These are phyloP conservation scores for Eulithis prunata DNA, from an alignment of 2,888 invertebrate genomes.

Conservation along the genomic window DNA sequence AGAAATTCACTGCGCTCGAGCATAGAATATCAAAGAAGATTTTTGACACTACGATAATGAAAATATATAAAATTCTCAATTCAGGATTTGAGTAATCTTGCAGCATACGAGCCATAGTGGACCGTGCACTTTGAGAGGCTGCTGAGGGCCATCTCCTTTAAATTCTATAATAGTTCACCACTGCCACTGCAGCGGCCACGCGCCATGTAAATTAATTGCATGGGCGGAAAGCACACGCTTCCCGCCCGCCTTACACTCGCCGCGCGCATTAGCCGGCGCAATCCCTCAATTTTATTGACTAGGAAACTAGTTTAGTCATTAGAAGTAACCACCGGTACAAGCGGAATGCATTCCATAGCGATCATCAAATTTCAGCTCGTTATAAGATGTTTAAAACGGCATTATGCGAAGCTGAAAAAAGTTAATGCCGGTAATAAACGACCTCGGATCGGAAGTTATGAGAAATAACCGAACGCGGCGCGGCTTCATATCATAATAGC, in stretches of 20 bases:
- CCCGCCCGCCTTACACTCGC: constrained; percentile 51
- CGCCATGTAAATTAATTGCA: constrained; percentile 55
- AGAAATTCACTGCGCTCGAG: too few species aligned
- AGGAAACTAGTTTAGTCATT: constrained; percentile 44
- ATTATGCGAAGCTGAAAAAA: constrained; percentile 49
- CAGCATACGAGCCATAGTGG: background rate
- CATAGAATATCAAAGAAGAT: too few species aligned
- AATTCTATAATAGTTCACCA: background rate
- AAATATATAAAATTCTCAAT: too few species aligned
- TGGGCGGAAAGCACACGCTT: constrained; percentile 45
- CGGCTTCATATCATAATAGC: constrained; percentile 41
- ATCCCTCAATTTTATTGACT: constrained; percentile 32
- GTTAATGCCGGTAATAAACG: constrained; percentile 54
- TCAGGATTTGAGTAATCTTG: too few species aligned
- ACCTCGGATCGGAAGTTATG: constrained; percentile 47
- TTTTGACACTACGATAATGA: too few species aligned
- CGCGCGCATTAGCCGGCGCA: constrained; percentile 22
- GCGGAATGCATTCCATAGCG: constrained; percentile 48
- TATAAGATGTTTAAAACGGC: constrained; percentile 56
- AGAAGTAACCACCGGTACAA: constrained; percentile 26
- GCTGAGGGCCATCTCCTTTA: background rate
- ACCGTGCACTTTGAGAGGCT: background rate
- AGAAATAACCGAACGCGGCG: constrained; percentile 47
- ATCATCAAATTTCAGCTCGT: constrained; percentile 48
- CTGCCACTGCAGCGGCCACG: constrained; percentile 42